Evolutionary conservation across 2,113 vertebrate genomes (phyloP), one percentile per base, ranked within the genome.

Genomic region (Gavia stellata): DNA sequence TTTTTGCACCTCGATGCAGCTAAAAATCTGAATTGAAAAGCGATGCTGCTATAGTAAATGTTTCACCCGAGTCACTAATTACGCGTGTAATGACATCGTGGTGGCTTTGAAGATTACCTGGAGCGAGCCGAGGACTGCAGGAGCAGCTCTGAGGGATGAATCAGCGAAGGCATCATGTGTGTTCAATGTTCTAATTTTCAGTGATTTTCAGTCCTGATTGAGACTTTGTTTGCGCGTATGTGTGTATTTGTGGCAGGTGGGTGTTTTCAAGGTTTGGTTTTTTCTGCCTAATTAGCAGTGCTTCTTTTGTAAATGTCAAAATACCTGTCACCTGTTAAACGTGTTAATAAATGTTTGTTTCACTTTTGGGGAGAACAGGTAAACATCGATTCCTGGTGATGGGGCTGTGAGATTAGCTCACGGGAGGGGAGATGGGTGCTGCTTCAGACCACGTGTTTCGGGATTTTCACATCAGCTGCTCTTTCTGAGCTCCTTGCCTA

Each of bases 271-370:
- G 71, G 71, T 87, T 91, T 72, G 28, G 6, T 74, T 53, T 61
- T 58, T 71, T 21, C 88, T 55, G 18, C 75, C 83, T 65, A 81
- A 47, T 93, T 92, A 95, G 58, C 55, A 24, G 38, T 17, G 17
- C 55, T 81, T 61, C 56, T 72, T 90, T 62, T 70, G 38, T 73
- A 55, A 50, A 74, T 80, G 82, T 92, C 94, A 92, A 92, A 95
- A 93, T 88, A 94, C 61, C 87, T 90, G 81, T 82, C 90, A 78
- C 93, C 82, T 58, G 25, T 59, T 85, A 31, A 21, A 70, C 38
- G 45, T 17, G 58, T 66, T 94, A 88, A 90, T 90, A 90, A 90
- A 62, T 70, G 55, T 95, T 82, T 62, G 58, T 77, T 63, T 73
- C 31, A 2, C 34, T 67, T 81, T 59, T 29, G 24, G n/a, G 74